Evolutionary conservation across 2,888 invertebrate genomes (phyloP).

Genomic region (Lathronympha strigana): DNA sequence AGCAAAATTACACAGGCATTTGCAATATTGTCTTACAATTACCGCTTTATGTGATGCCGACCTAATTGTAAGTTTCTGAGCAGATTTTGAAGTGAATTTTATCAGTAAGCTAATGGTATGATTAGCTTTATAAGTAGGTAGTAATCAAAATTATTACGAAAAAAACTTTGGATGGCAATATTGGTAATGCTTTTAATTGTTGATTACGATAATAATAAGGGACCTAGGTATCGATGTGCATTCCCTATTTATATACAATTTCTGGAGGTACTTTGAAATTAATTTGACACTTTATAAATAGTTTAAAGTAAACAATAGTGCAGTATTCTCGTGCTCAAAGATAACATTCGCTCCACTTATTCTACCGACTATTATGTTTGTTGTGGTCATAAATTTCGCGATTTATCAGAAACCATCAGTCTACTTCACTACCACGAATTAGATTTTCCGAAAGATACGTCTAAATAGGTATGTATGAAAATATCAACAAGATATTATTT

Average conservation of each 20-base stretch:
- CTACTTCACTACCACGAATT: background rate
- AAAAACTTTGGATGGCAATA: too few species aligned
- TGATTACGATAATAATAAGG: too few species aligned
- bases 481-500: background rate
- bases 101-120: background rate
- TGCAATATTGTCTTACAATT: constrained; percentile 14
- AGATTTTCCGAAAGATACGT: constrained; percentile 1
- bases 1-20: constrained; percentile 12
- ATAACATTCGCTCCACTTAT: constrained; percentile 11
- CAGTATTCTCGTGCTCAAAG: constrained; percentile 24
- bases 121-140: too few species aligned
- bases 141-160: too few species aligned
- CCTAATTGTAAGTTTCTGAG: constrained; percentile 16
- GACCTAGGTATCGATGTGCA: background rate
- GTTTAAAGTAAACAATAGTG: constrained; percentile 32
- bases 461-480: background rate
- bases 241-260: background rate
- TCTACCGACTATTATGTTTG: constrained; percentile 8
- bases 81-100: constrained; percentile 25
- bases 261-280: background rate
- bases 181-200: background rate
- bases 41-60: constrained; percentile 18
- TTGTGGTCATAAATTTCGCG: constrained; percentile 3
- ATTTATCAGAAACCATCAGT: background rate
- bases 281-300: constrained; percentile 8